Percentiles rank a stretch among this genome's conserved stretches.
Conservation (phyloP, 2,888 invertebrate genomes). For the Clitarchus hookeri region DNA sequence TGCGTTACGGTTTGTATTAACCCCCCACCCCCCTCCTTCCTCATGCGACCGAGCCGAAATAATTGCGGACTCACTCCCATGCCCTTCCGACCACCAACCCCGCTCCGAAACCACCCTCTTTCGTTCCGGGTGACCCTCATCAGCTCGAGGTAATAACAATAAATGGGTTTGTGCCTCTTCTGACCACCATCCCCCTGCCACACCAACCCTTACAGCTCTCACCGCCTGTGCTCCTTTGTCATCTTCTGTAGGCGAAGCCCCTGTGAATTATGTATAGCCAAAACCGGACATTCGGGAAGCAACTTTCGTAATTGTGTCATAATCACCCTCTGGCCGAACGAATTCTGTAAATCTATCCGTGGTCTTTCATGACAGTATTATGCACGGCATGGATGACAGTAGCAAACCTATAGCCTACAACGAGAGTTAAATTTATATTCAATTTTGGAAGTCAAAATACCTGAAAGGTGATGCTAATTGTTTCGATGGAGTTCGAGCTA, state of each 20-base stretch:
- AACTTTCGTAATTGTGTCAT: constrained; percentile 7
- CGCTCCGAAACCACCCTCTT: background rate
- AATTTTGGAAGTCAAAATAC: too few relatives aligned
- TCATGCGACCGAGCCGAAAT: background rate
- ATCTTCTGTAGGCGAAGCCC: background rate
- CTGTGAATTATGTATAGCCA: background rate
- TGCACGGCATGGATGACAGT: too few relatives aligned
- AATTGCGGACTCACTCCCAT: background rate
- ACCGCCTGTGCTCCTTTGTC: background rate
- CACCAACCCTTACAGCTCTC: too few relatives aligned
- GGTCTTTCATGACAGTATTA: too few relatives aligned
- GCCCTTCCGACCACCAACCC: background rate
- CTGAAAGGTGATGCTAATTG: too few relatives aligned
- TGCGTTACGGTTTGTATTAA: constrained; percentile 3
- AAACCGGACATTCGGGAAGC: background rate
- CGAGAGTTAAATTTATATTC: too few relatives aligned
- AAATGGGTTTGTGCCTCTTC: background rate
- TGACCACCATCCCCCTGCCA: too few relatives aligned
- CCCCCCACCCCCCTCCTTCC: background rate
- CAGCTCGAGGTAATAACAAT: constrained; percentile 14
- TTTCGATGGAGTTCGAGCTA: too few relatives aligned
- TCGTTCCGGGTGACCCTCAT: background rate
- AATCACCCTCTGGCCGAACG: background rate
- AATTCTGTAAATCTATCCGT: too few relatives aligned
- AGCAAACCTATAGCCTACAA: too few relatives aligned